Evolutionary conservation across 2,113 vertebrate genomes (phyloP).

Genomic region (Seriola dumerili): DNA sequence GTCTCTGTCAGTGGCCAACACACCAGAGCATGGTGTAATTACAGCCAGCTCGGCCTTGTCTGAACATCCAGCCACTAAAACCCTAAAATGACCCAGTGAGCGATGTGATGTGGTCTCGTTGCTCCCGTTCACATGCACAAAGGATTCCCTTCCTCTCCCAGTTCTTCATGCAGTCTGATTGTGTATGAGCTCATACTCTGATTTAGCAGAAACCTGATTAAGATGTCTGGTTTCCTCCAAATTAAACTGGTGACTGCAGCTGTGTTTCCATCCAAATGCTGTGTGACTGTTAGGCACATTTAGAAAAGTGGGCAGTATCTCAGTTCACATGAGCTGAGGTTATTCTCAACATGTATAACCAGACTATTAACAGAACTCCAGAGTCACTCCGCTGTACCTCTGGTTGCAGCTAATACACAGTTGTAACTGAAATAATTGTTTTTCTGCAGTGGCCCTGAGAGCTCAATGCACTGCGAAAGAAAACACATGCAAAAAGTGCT

Average conservation of each 20-base stretch:
- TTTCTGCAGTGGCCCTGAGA: no score
- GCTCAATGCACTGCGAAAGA: no score
- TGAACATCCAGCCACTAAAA: not conserved
- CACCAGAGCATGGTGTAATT: constrained; percentile 5
- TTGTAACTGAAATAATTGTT: no score
- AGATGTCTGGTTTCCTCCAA: not conserved
- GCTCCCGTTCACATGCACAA: not conserved
- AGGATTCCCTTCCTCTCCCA: constrained; percentile 10
- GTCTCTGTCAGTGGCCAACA: not conserved
- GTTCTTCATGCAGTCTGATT: not conserved
- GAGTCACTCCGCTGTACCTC: no score
- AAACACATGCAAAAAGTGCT: no score
- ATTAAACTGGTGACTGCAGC: not conserved
- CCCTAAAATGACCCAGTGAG: not conserved
- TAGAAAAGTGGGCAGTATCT: no score
- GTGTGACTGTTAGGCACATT: not conserved
- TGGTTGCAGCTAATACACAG: no score
- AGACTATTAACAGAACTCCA: no score
- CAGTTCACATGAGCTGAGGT: no score
- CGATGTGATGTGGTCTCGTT: not conserved
- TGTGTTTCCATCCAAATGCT: not conserved
- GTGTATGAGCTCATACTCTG: not conserved
- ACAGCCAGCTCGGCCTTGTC: not conserved
- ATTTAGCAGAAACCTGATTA: not conserved
- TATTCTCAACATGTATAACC: no score